Base-by-base conservation (phyloP, 2,888 invertebrate genomes). In the Pilophorus perplexus region DNA sequence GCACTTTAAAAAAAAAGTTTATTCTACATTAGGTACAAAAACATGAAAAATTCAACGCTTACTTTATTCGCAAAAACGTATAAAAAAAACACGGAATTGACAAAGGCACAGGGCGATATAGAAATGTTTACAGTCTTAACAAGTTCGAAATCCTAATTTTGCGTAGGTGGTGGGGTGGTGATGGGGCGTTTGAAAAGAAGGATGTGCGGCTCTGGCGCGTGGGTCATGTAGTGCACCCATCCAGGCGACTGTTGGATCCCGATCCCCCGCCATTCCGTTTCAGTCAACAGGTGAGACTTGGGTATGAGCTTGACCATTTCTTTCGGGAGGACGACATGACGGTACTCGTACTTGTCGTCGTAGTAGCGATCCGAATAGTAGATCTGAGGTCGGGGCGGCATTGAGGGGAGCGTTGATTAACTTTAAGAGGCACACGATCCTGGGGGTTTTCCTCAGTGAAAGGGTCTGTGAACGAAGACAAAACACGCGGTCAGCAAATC, bases 161-260 rank as follows among this genome's bases (percentile, higher is more conserved):
- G 44, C n/a, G 18, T 22, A 2, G 65, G 65, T 4, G 62, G 66
- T 22, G 62, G 48, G 14, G 62, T 62, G 18, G 64, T 67, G 38
- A 69, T 68, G 12, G 67, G 69, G 52, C 72, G 66, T 77, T 85
- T 85, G 79, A 95, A 95, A 62, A 95, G 82, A 71, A 95, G 79
- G 75, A 95, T 90, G 74, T 94, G 94, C 12, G 94, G 95, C 76
- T 95, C 94, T 89, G 97, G 97, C 6, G 33, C 33, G 33, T 33
- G 33, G 33, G 6, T 88, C 95, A 97, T 95, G 74, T 96, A 97
- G 79, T 97, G 96, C 12, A 93, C 84, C 97, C 97, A 97, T 57
- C 96, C 96, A 73, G 90, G 89, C 74, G 94, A 94, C 77, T 97
- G 97, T 77, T 95, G 94, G 0, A 97, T 93, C 0, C 97, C 97